A percentile compares a stretch with the other conserved stretches of the same genome.
These are phyloP conservation scores for Lacanobia oleracea DNA, from an alignment of 2,888 invertebrate genomes.

Conservation along the genomic window DNA sequence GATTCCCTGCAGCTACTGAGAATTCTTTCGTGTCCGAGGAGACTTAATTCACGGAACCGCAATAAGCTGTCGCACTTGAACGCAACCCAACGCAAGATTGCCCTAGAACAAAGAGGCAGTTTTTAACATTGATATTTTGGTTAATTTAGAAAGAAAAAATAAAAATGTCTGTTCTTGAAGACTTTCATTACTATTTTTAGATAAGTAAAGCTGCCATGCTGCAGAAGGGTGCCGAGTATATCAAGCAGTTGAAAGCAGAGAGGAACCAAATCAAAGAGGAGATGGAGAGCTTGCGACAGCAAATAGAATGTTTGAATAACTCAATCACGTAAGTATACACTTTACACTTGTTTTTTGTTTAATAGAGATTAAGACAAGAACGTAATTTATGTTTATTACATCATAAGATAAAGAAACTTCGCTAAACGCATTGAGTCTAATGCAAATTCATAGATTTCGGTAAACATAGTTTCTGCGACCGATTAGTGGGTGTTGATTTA, in stretches of 20 bases:
- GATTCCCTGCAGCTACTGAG: background rate
- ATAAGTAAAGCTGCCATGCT: slow-evolving; percentile 99
- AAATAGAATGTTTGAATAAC: slow-evolving; percentile 97
- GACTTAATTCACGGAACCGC: background rate
- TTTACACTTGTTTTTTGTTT: background rate
- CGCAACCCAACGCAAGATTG: background rate
- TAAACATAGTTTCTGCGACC: background rate
- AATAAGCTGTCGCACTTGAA: too few relatives aligned
- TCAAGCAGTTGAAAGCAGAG: slow-evolving; percentile 96
- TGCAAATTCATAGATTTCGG: background rate
- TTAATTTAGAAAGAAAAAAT: too few relatives aligned
- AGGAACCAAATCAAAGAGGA: slow-evolving; percentile 96
- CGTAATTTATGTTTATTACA: background rate
- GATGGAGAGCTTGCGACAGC: slow-evolving; percentile 96
- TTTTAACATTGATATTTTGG: background rate
- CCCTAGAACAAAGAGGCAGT: background rate
- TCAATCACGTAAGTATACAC: slow-evolving; percentile 94
- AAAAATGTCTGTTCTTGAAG: background rate
- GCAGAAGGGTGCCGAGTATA: slow-evolving; percentile 99
- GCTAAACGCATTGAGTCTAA: background rate
- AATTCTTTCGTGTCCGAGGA: background rate
- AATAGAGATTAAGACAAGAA: background rate
- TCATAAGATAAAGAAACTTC: background rate
- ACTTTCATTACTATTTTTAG: slow-evolving; percentile 77
- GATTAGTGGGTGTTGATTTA: background rate